A percentile compares a stretch with the other conserved stretches of the same genome.
These are phyloP conservation scores for Folsomia candida DNA, from an alignment of 2,888 invertebrate genomes.

Conservation along the genomic window DNA sequence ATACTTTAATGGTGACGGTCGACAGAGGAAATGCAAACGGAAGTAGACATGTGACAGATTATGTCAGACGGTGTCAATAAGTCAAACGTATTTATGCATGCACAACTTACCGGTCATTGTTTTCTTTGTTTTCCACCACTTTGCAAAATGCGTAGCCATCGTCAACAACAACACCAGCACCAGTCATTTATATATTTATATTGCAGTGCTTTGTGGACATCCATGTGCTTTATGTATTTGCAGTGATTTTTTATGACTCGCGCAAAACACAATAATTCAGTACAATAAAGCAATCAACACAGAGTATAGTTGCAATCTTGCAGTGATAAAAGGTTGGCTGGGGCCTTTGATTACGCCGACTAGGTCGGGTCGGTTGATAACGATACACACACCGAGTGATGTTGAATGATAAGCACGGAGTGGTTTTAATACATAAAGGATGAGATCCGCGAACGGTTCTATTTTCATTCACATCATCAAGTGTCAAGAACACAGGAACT, in stretches of 20 bases:
- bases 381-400: neutral
- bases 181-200: no score
- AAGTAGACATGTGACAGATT: no score
- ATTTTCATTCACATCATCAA: neutral
- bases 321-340: neutral
- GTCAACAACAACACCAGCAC: neutral
- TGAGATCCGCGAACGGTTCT: neutral
- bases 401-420: neutral
- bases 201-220: no score
- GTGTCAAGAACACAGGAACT: no score
- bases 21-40: no score
- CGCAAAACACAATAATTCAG: no score
- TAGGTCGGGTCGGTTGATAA: neutral
- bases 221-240: no score
- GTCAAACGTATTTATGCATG: no score
- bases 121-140: constrained; percentile 51
- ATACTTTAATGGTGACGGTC: no score
- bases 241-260: no score
- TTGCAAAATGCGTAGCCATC: constrained; percentile 50
- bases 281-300: neutral
- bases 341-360: neutral
- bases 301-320: neutral
- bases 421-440: neutral
- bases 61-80: no score
- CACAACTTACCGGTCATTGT: constrained; percentile 48